Base-by-base conservation (phyloP, 2,888 invertebrate species). In the Tetanocera ferruginea region DNA sequence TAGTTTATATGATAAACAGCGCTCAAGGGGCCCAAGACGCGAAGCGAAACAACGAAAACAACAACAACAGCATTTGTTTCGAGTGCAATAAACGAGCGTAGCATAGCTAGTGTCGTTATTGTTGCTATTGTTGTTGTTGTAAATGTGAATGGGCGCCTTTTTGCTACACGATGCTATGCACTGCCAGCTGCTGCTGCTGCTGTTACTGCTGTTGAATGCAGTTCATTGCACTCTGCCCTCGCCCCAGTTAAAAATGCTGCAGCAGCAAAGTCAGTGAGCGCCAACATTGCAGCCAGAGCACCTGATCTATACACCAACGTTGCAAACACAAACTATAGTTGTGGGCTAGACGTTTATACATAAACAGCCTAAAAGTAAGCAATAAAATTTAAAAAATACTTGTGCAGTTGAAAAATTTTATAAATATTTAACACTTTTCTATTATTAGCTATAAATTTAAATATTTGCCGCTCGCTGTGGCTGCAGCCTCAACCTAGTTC, bases 141-240 rank as follows among this genome's bases (percentile, higher is more conserved):
- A 73, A 71, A 78, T 82, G 76, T 79, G 79, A 80, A 76, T 76
- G 79, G 78, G 76, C 76, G 34, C 69, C 77, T 79, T 67, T 76
- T 79, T 76, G 73, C 71, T 73, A 69, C 43, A 62, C 72, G 75
- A 17, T 76, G 60, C 62, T 57, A 67, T 60, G 77, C 78, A 74
- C 76, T 76, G 76, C 73, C 79, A 62, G 49, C 52, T 57, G 79
- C 77, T 78, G 76, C 79, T 81, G 75, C 78, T 79, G 76, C 79
- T 79, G 72, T 52, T 62, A 79, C 79, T 76, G 76, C 80, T 81
- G 76, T 78, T n/a, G 75, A 79, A 75, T 81, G 82, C 85, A 87
- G 88, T 88, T 89, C 88, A 88, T 87, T 89, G 89, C 87, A 86
- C 89, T 87, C 85, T 88, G 88, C 87, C 88, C 88, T 88, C 88